Percentiles rank a stretch among this genome's conserved stretches.
phyloP scores from a whole-genome alignment of 2,888 invertebrate genomes.

The Catocala nupta region DNA sequence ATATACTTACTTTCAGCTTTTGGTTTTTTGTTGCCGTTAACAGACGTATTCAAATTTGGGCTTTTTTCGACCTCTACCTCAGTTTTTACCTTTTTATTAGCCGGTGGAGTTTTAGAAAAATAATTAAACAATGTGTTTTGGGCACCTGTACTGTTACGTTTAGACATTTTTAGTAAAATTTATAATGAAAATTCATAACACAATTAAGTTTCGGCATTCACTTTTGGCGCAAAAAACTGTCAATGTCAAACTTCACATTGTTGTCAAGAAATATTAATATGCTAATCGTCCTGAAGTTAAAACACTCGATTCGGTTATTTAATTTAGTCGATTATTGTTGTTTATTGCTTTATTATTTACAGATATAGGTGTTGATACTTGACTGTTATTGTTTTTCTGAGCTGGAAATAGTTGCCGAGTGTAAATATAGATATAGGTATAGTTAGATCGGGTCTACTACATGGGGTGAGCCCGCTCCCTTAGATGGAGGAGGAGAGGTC shows the following conservation, averaged over 20 bases:
- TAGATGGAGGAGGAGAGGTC: too few relatives aligned
- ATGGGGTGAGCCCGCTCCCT: too few relatives aligned
- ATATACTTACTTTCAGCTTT: conserved; percentile 71
- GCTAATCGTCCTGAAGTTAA: too few relatives aligned
- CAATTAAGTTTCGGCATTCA: not conserved
- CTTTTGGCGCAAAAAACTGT: conserved; percentile 21
- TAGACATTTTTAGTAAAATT: conserved; percentile 68
- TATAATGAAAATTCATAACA: conserved; percentile 8
- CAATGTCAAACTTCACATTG: conserved; percentile 3
- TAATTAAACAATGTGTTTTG: conserved; percentile 91
- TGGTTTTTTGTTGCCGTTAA: conserved; percentile 51
- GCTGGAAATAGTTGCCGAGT: too few relatives aligned
- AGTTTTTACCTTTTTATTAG: conserved; percentile 72
- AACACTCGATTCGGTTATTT: too few relatives aligned
- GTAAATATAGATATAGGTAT: too few relatives aligned
- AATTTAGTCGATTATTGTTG: too few relatives aligned
- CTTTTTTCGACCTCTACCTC: conserved; percentile 55
- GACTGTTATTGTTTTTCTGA: too few relatives aligned
- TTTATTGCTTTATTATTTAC: too few relatives aligned
- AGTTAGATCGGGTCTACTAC: too few relatives aligned
- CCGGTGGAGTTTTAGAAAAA: conserved; percentile 88
- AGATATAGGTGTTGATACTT: too few relatives aligned
- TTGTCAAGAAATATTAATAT: too few relatives aligned
- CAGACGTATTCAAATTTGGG: conserved; percentile 53
- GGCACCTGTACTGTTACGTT: conserved; percentile 72